Conservation (phyloP, 1,140 invertebrate species). For the Drosophila leontia region DNA sequence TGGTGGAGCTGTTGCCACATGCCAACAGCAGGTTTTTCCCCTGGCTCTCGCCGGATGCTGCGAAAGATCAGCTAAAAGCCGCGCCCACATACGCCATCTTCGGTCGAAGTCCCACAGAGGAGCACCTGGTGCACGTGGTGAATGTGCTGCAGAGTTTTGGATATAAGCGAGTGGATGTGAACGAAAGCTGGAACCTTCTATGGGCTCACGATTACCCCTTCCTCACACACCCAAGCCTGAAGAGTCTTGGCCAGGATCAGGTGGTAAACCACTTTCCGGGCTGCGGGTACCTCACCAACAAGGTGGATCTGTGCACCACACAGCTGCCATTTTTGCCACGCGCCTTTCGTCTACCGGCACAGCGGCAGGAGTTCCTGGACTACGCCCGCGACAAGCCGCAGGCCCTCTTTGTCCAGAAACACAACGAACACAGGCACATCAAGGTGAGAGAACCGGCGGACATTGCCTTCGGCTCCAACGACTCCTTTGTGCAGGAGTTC, state of each 20-base stretch:
- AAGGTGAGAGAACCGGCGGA: constrained; percentile 90
- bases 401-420: constrained; percentile 95
- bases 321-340: constrained; percentile 91
- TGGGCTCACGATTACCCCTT: constrained; percentile 89
- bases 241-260: constrained; percentile 90
- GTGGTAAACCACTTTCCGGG: constrained; percentile 98
- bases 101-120: constrained; percentile 85
- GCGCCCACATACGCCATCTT: constrained; percentile 81
- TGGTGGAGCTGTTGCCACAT: constrained; percentile 59
- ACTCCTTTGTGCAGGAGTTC: constrained; percentile 96
- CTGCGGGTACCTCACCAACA: constrained; percentile 97
- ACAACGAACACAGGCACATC: constrained; percentile 96
- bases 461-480: constrained; percentile 90
- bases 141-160: constrained; percentile 90
- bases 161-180: constrained; percentile 87
- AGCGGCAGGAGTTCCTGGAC: constrained; percentile 90
- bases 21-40: constrained; percentile 20
- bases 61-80: background rate
- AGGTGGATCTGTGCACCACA: constrained; percentile 95
- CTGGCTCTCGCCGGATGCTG: constrained; percentile 1
- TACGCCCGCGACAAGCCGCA: constrained; percentile 90
- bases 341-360: constrained; percentile 94
- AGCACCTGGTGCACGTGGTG: constrained; percentile 91
- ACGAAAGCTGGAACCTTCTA: constrained; percentile 90
- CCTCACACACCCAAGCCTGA: constrained; percentile 87